Percentiles rank a stretch among this genome's conserved stretches.
These are phyloP conservation scores for Dusona sp. DNA, from an alignment of 2,888 invertebrate species.

Conservation along the genomic window DNA sequence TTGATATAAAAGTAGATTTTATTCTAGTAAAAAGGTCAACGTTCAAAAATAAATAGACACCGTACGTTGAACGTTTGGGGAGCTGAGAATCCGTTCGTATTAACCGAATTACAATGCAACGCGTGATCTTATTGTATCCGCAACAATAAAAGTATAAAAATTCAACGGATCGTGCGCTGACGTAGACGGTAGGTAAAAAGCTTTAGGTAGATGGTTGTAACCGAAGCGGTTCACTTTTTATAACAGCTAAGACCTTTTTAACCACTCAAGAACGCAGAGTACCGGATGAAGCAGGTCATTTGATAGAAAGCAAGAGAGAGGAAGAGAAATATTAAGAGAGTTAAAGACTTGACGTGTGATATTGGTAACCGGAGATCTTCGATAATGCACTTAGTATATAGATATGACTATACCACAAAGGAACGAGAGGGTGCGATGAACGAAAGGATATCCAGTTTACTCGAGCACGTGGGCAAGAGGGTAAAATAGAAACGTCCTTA, in stretches of 20 bases:
- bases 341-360: conserved; percentile 31
- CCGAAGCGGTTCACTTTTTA: background rate
- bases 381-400: conserved; percentile 48
- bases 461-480: conserved; percentile 32
- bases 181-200: conserved; percentile 22
- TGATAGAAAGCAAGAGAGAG: background rate
- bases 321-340: conserved; percentile 5
- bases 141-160: background rate
- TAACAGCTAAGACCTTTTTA: conserved; percentile 14
- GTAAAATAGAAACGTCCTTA: conserved; percentile 33
- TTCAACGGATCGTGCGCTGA: background rate
- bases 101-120: background rate
- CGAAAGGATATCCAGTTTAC: background rate
- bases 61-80: background rate
- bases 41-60: background rate
- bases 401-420: conserved; percentile 8
- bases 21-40: background rate
- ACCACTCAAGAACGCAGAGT: background rate
- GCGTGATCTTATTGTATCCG: background rate
- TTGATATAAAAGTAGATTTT: background rate
- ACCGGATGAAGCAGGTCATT: conserved; percentile 2
- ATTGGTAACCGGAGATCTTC: conserved; percentile 41
- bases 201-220: background rate
- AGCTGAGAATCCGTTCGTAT: background rate
- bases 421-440: background rate